These are phyloP conservation scores for Aptenodytes forsteri DNA, from an alignment of 2,113 vertebrate genomes.

Conservation along the genomic window DNA sequence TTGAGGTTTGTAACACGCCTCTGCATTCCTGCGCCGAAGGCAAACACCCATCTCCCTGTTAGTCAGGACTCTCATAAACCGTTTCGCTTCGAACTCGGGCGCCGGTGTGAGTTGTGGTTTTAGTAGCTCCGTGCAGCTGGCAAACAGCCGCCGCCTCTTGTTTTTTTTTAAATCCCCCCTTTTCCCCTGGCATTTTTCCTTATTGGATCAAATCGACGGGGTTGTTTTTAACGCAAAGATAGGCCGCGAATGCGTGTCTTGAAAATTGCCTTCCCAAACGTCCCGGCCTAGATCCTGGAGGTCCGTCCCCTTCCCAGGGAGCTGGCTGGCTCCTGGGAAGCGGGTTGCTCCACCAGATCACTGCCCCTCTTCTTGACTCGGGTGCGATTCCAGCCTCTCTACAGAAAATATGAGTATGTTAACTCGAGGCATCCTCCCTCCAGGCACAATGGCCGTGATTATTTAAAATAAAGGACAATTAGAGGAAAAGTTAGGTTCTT, in stretches of 20 bases:
- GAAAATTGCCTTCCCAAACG: neutral
- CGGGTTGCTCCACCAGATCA: rapidly evolving
- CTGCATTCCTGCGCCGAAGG: neutral
- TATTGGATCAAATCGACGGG: rapidly evolving
- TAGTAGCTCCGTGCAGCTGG: neutral
- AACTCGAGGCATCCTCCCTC: neutral
- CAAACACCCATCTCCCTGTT: neutral
- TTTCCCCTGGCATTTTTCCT: neutral
- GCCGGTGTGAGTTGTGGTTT: neutral
- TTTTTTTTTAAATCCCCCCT: neutral
- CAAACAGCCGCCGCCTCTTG: neutral
- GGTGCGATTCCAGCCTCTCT: neutral
- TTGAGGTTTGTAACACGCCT: neutral
- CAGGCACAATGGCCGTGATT: neutral
- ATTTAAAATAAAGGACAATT: neutral
- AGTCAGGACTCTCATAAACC: neutral
- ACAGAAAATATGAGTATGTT: rapidly evolving
- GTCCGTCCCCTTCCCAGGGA: neutral
- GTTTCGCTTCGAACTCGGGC: neutral
- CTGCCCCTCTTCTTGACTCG: rapidly evolving
- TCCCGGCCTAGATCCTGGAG: neutral
- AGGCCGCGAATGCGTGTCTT: neutral
- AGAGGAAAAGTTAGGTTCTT: rapidly evolving
- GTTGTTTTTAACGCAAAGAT: neutral
- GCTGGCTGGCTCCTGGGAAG: neutral